Evolutionary conservation across 2,797 vertebrate species (phyloP).

Genomic region (Acipenser oxyrinchus): DNA sequence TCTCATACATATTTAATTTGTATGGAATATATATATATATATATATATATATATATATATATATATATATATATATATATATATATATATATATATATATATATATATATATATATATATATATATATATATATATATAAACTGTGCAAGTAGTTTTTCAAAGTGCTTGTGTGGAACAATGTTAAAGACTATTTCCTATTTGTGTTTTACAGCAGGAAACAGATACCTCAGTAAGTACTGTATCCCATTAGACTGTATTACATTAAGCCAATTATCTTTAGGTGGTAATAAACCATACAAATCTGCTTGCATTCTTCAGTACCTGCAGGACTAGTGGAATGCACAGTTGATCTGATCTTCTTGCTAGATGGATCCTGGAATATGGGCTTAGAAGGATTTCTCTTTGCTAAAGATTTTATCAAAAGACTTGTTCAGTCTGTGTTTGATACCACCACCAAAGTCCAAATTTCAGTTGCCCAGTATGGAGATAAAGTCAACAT

Average conservation of each 20-base stretch:
- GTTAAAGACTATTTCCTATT: neutral
- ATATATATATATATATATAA: too few species aligned
- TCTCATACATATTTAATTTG: too few species aligned
- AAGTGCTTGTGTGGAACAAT: too few species aligned
- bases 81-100: too few species aligned
- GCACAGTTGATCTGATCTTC: conserved; percentile 27
- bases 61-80: too few species aligned
- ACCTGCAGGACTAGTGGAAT: conserved; percentile 18
- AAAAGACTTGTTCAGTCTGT: conserved; percentile 15
- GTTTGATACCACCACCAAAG: conserved; percentile 5
- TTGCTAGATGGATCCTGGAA: conserved; percentile 27
- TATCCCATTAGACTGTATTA: neutral
- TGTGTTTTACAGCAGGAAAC: conserved; percentile 17
- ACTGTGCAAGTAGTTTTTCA: too few species aligned
- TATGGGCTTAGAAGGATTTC: conserved; percentile 23
- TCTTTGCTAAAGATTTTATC: conserved; percentile 23
- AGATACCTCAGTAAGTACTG: conserved; percentile 22
- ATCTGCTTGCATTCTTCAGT: conserved; percentile 13
- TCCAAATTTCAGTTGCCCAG: conserved; percentile 21
- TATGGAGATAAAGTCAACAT: conserved; percentile 16
- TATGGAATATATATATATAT: too few species aligned
- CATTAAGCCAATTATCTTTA: neutral
- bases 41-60: too few species aligned
- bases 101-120: too few species aligned
- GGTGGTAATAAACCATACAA: neutral